Evolutionary conservation across 2,888 invertebrate species (phyloP), one percentile per base, ranked within the genome.

Genomic region (Cheilosia soror): DNA sequence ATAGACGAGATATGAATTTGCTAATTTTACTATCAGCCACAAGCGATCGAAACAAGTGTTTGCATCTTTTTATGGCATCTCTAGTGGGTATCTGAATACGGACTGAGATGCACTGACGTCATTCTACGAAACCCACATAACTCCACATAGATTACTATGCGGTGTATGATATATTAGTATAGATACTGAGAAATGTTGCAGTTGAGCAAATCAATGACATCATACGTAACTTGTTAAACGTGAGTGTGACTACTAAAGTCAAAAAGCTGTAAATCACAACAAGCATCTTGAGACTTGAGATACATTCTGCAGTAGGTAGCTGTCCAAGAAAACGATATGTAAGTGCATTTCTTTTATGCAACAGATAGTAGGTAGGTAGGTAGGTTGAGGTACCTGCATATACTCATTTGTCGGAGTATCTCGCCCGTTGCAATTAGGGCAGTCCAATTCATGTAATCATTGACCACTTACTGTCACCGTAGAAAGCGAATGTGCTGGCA

Each of bases 181-280:
- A 60, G 31, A 68, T 49, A 47, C 42, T 51, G 33, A 58, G 44
- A 57, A 69, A 69, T 71, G 69, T 60, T 73, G 83, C 62, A 49
- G 57, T 77, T 57, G 55, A 55, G 68, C 53, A 69, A 75, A 27
- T 37, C 29, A 40, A 75, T 84, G 84, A 80, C 75, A 80, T 80
- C 80, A 84, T 84, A 37, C 37, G 37, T 37, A 75, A 55, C 65
- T 44, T 47, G 63, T 55, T 75, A 57, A 58, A 55, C 40, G 79
- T 65, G 69, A 65, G 58, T 11, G 37, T 37, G 37, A 37, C 4
- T 84, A 37, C 4, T 84, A 68, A 65, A 53, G 40, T 78, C 31
- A 15, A 44, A 42, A 25, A 27, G 27, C 58, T 11, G 57, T 37
- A 37, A n/a, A 31, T 33, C 20, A 7, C 15, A 20, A 44, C 9